phyloP scores from a whole-genome alignment of 37 sponge, comb jelly and placozoan genomes.

The Hexactinellida sp. region DNA sequence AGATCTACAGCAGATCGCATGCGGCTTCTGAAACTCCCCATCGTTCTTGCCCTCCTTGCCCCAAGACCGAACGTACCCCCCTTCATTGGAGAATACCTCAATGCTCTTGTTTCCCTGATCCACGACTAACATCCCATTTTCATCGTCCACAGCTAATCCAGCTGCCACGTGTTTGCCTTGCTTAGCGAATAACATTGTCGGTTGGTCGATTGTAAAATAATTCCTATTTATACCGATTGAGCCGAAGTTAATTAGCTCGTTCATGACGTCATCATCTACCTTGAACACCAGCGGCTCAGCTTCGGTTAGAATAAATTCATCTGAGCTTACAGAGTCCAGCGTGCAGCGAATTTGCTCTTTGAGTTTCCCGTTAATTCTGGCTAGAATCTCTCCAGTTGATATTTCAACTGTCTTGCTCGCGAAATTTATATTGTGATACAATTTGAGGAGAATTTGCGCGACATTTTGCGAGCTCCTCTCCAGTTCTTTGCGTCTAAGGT shows the following conservation, averaged over 20 bases:
- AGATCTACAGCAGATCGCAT: not conserved
- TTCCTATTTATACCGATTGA: slow-evolving; percentile 6
- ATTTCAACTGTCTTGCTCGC: not conserved
- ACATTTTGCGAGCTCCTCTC: not conserved
- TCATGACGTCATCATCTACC: slow-evolving; percentile 13
- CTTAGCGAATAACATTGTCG: slow-evolving; percentile 12
- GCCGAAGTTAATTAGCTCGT: not conserved
- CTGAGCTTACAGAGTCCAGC: not conserved
- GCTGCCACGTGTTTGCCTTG: not conserved
- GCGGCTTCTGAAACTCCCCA: not conserved
- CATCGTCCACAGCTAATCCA: not conserved
- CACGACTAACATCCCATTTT: not conserved
- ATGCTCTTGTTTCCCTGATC: not conserved
- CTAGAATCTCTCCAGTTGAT: not conserved
- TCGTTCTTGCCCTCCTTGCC: not conserved
- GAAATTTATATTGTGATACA: slow-evolving; percentile 4
- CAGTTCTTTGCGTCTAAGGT: not conserved
- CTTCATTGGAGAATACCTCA: slow-evolving; percentile 1
- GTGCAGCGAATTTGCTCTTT: not conserved
- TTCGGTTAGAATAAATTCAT: not conserved
- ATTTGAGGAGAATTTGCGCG: not conserved
- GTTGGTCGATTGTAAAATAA: not conserved
- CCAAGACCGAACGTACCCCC: not conserved
- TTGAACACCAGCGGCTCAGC: not conserved
- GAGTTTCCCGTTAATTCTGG: not conserved